Conservation (phyloP, 1,140 invertebrate genomes). For the Oreohelix idahoensis region DNA sequence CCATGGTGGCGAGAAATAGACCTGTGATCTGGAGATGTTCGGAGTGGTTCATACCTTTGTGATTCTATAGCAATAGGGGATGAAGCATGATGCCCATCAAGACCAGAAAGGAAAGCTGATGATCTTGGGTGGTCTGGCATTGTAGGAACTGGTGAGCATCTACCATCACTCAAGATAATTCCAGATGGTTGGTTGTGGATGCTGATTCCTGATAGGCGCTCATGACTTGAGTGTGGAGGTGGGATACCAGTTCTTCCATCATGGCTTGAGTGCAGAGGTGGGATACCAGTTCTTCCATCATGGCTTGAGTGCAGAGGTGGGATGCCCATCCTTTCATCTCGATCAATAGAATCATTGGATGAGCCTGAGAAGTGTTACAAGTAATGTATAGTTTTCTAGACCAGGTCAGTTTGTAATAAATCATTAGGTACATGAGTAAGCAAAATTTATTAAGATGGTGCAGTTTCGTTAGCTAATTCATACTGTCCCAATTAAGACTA, state of each 20-base stretch:
- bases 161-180: neutral
- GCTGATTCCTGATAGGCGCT: neutral
- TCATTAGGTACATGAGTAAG: too few relatives aligned
- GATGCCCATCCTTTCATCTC: neutral
- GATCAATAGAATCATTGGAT: neutral
- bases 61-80: neutral
- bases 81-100: neutral
- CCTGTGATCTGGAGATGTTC: neutral
- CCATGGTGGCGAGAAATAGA: neutral
- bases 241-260: neutral
- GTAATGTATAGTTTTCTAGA: too few relatives aligned
- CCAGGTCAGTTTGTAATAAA: too few relatives aligned
- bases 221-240: slow-evolving; percentile 3
- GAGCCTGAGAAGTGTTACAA: neutral
- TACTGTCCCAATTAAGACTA: too few relatives aligned
- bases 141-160: neutral
- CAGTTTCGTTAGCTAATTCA: too few relatives aligned
- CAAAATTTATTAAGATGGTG: too few relatives aligned
- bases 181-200: neutral
- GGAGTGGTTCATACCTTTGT: neutral
- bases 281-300: neutral
- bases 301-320: slow-evolving; percentile 2
- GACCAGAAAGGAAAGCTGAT: neutral
- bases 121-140: neutral
- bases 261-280: neutral